Percentiles rank a stretch among this genome's conserved stretches.
Evolutionary conservation across 2,113 vertebrate genomes (phyloP).

Genomic region (Laticauda colubrina): DNA sequence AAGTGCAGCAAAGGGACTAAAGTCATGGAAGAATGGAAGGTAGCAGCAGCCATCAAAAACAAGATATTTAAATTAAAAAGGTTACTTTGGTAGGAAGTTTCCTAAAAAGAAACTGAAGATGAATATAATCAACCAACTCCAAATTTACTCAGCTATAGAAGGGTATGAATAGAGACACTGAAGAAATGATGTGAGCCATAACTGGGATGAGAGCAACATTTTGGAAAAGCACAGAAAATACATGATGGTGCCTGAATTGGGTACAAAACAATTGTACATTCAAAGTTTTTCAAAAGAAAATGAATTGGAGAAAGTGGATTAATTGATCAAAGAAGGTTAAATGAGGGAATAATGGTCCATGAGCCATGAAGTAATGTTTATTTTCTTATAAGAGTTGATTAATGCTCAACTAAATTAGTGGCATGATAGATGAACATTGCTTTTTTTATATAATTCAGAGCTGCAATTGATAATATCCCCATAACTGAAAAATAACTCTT

Average conservation of each 20-base stretch:
- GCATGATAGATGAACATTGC: background rate
- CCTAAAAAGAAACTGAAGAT: background rate
- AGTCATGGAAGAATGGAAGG: background rate
- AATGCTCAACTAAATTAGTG: background rate
- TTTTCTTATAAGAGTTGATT: background rate
- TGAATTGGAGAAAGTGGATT: background rate
- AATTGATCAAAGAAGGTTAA: background rate
- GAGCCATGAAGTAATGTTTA: background rate
- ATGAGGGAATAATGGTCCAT: background rate
- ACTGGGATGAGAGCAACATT: background rate
- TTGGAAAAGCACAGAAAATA: background rate
- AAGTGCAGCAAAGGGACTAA: background rate
- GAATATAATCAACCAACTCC: background rate
- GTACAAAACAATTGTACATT: background rate
- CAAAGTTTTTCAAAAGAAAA: background rate
- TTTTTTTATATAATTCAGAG: background rate
- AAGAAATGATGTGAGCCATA: background rate
- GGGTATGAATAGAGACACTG: background rate
- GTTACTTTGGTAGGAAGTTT: background rate
- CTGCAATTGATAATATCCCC: background rate
- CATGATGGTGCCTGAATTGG: background rate
- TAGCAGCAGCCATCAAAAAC: background rate
- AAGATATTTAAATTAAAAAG: background rate
- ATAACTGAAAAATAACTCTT: background rate
- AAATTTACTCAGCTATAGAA: background rate